Conservation (phyloP, 2,888 invertebrate species). For the Leptinotarsa rubiginosa region DNA sequence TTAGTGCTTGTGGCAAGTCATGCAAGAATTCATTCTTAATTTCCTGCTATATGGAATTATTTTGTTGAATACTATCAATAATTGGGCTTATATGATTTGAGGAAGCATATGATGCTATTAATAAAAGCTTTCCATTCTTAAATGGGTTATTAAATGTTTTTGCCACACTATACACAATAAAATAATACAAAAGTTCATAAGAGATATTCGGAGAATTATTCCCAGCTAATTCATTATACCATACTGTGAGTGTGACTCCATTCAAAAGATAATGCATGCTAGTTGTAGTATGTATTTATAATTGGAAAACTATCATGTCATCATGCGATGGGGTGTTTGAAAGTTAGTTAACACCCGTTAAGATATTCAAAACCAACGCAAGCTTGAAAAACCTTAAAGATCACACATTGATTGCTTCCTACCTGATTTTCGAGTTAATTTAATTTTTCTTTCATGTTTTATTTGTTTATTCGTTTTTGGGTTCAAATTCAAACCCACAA, state of each 20-base stretch:
- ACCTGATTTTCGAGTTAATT: constrained; percentile 54
- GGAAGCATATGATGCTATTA: not conserved
- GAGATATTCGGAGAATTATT: no score
- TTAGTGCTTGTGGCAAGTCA: constrained; percentile 13
- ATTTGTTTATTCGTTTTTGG: constrained; percentile 45
- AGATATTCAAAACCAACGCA: constrained; percentile 22
- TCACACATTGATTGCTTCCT: constrained; percentile 52
- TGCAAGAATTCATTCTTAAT: not conserved
- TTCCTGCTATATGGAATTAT: no score
- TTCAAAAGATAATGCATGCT: constrained; percentile 11
- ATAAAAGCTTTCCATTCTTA: not conserved
- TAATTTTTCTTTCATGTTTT: constrained; percentile 50
- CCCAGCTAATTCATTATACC: no score
- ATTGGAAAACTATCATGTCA: not conserved
- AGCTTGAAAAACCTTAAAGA: constrained; percentile 30
- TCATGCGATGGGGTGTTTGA: constrained; percentile 22
- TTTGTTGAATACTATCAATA: not conserved
- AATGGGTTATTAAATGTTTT: not conserved
- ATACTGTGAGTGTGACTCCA: not conserved
- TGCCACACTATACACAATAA: no score
- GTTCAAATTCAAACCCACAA: constrained; percentile 35
- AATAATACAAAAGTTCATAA: no score
- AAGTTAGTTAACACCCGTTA: constrained; percentile 17
- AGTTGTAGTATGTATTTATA: constrained; percentile 6
- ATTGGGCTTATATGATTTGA: not conserved